Evolutionary conservation across 2,888 invertebrate genomes (phyloP), one percentile per base, ranked within the genome.

Genomic region (Chaitophorus viminalis): DNA sequence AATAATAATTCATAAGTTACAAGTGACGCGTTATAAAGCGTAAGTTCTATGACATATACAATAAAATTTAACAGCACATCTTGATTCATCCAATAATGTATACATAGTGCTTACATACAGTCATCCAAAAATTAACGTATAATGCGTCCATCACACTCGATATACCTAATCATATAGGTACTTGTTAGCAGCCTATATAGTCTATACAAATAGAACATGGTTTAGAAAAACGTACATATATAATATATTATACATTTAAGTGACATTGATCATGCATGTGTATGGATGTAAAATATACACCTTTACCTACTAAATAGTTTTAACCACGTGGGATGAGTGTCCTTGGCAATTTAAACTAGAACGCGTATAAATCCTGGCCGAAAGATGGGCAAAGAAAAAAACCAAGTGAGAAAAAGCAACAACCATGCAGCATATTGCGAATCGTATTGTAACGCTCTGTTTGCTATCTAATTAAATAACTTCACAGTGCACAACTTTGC

Each of bases 381-480:
- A 18, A 21, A 31, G 33, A 33, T 11, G 11, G 9, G 25, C 18
- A 25, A 33, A 31, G 18, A 9, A 54, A 79, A 60, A 65, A 39
- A 54, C 46, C 81, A 68, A 81, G 29, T 81, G 81, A 68, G 68
- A 81, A 68, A 81, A 68, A 81, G 5, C 29, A 46, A 31, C 68
- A 46, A 81, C 46, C 68, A 29, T 68, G 68, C 14, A 18, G n/a
- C 21, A 72, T 17, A 82, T 21, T 74, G n/a, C 18, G 46, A 75
- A 65, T 54, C 60, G 75, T 65, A 31, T 25, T 33, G 76, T 77
- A 85, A 85, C 85, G 85, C 85, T 77, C 85, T 85, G 77, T 85
- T 85, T 85, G 68, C 78, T 85, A 70, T 70, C 85, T 77, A 85
- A 85, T 85, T 85, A 85, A 85, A 77, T 85, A 85, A 70, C 68